Conservation (phyloP, 2,888 invertebrate species). For the Ommatoiulus sabulosus region DNA sequence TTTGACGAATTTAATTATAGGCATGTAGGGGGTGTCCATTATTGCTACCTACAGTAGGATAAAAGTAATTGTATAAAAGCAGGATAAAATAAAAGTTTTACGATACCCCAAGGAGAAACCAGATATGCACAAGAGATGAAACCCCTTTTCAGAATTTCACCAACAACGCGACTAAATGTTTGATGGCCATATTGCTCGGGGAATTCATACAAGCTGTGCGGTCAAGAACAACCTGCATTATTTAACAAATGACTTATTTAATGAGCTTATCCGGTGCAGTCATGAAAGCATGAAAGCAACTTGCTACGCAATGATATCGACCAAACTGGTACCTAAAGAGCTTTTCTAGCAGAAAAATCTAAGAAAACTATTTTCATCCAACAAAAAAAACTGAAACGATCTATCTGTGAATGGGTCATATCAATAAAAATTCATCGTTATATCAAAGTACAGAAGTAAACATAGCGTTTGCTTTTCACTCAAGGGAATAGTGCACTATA, state of each 20-base stretch:
- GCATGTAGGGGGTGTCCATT: background rate
- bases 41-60: background rate
- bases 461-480: background rate
- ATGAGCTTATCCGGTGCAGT: conserved; percentile 8
- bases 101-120: conserved; percentile 16
- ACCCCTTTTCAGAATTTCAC: conserved; percentile 25
- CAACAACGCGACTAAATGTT: conserved; percentile 16
- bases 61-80: conserved; percentile 6
- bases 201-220: conserved; percentile 41
- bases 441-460: background rate
- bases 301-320: background rate
- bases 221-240: conserved; percentile 47
- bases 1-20: conserved; percentile 18
- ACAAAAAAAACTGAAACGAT: too few relatives aligned
- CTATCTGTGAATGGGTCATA: background rate
- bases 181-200: conserved; percentile 37
- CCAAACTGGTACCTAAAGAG: background rate
- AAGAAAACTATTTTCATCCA: background rate
- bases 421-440: background rate
- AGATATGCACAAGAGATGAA: conserved; percentile 37
- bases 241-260: conserved; percentile 48
- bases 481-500: too few relatives aligned
- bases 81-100: conserved; percentile 45
- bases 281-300: background rate
- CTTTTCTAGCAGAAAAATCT: background rate